Percentiles rank a stretch among this genome's conserved stretches.
Conservation (phyloP, 1,140 invertebrate genomes). For the Physella acuta region DNA sequence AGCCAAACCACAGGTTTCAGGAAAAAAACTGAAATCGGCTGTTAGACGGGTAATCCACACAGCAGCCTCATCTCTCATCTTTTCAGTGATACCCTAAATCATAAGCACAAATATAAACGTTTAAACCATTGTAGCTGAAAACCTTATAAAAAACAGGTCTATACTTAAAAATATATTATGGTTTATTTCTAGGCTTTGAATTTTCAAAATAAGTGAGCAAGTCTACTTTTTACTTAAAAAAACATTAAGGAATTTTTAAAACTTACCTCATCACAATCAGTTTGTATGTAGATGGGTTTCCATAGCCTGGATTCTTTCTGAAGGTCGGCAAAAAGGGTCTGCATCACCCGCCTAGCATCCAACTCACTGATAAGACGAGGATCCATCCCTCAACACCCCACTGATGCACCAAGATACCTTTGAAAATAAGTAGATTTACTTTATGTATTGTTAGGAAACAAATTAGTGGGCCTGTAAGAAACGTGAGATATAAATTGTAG, state of each 20-base stretch:
- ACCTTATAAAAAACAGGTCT: no score
- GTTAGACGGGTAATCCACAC: slow-evolving; percentile 49
- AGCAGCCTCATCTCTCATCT: slow-evolving; percentile 49
- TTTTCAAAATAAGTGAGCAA: no score
- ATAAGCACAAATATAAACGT: no score
- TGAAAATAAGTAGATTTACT: no score
- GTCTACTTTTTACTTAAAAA: no score
- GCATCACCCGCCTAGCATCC: slow-evolving; percentile 49
- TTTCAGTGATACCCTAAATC: slow-evolving; percentile 43
- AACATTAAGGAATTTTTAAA: no score
- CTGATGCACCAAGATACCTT: slow-evolving; percentile 44
- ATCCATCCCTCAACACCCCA: slow-evolving; percentile 49
- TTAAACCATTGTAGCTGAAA: no score
- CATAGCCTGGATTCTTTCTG: slow-evolving; percentile 45
- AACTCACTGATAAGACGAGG: slow-evolving; percentile 44
- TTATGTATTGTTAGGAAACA: no score
- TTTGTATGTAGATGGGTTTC: slow-evolving; percentile 42
- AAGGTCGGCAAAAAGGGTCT: slow-evolving; percentile 49
- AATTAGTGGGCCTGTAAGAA: no score
- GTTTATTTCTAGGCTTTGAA: not conserved
- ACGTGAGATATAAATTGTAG: no score
- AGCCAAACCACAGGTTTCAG: slow-evolving; percentile 53
- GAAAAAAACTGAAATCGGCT: slow-evolving; percentile 49
- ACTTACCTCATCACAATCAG: slow-evolving; percentile 18
- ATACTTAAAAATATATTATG: not conserved